Conservation (phyloP, 2,888 invertebrate species). For the Poecilus cupreus region DNA sequence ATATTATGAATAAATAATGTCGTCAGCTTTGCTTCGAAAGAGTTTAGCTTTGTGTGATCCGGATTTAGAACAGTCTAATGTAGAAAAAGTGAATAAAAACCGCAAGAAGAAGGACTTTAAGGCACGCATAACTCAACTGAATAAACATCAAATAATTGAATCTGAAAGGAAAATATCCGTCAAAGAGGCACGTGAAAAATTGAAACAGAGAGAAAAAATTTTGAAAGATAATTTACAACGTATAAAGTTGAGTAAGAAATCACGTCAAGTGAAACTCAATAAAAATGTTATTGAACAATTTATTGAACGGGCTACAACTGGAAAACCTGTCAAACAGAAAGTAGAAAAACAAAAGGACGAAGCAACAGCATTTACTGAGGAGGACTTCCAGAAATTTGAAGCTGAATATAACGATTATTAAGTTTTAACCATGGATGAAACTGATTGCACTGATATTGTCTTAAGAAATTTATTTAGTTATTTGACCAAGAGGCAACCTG, state of each 20-base stretch:
- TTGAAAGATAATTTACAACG: conserved; percentile 69
- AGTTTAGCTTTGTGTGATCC: conserved; percentile 69
- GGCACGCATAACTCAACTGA: conserved; percentile 53
- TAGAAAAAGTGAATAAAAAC: conserved; percentile 60
- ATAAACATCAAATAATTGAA: conserved; percentile 62
- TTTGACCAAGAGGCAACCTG: conserved; percentile 59
- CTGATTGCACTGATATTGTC: conserved; percentile 55
- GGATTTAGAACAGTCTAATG: conserved; percentile 61
- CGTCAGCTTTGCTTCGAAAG: conserved; percentile 68
- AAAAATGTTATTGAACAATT: conserved; percentile 72
- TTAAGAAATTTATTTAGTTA: conserved; percentile 60
- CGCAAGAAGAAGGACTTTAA: conserved; percentile 64
- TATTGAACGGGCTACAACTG: conserved; percentile 75
- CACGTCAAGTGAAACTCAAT: conserved; percentile 67
- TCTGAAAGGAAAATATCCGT: conserved; percentile 68
- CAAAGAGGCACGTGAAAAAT: conserved; percentile 66
- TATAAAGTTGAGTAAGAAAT: conserved; percentile 67
- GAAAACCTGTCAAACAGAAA: conserved; percentile 73
- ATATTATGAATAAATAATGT: conserved; percentile 65
- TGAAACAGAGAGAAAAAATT: conserved; percentile 68
- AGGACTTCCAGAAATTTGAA: conserved; percentile 81
- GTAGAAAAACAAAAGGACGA: conserved; percentile 72
- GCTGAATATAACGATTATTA: conserved; percentile 77
- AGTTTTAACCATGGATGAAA: conserved; percentile 55
- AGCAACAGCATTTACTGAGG: conserved; percentile 81